Evolutionary conservation across 2,113 vertebrate genomes (phyloP).

Genomic region (Morone saxatilis): DNA sequence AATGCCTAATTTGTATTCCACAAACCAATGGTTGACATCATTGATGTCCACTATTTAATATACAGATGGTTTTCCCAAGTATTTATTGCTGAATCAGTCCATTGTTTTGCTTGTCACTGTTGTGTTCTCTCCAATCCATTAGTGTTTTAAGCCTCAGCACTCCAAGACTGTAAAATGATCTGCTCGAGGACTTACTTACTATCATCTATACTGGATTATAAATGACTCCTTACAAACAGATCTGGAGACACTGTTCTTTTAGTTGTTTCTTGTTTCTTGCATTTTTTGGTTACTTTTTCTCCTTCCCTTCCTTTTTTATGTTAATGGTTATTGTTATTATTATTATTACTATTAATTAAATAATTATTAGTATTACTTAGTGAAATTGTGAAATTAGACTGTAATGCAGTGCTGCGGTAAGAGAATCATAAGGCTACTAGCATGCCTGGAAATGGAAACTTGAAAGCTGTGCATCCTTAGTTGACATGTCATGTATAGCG

Average conservation of each 20-base stretch:
- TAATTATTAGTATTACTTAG: not conserved
- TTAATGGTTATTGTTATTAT: not conserved
- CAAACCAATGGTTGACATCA: too few species aligned
- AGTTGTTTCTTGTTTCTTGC: not conserved
- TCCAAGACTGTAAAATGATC: not conserved
- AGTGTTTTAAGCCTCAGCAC: not conserved
- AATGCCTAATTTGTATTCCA: too few species aligned
- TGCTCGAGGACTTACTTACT: not conserved
- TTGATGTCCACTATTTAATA: too few species aligned
- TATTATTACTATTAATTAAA: too few species aligned
- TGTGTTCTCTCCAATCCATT: conserved; percentile 7
- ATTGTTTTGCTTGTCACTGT: conserved; percentile 9
- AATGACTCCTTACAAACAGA: not conserved
- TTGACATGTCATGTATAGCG: not conserved
- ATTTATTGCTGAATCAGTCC: not conserved
- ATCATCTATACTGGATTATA: not conserved
- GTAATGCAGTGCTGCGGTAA: not conserved
- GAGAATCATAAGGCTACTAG: not conserved
- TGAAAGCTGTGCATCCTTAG: not conserved
- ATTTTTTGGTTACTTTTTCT: not conserved
- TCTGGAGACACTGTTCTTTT: conserved; percentile 1
- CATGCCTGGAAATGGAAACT: not conserved
- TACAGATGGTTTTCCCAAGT: conserved; percentile 1
- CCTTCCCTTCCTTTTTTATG: not conserved
- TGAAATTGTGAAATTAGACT: not conserved